phyloP scores from a whole-genome alignment of 2,113 vertebrate species.

The Fregetta grallaria region DNA sequence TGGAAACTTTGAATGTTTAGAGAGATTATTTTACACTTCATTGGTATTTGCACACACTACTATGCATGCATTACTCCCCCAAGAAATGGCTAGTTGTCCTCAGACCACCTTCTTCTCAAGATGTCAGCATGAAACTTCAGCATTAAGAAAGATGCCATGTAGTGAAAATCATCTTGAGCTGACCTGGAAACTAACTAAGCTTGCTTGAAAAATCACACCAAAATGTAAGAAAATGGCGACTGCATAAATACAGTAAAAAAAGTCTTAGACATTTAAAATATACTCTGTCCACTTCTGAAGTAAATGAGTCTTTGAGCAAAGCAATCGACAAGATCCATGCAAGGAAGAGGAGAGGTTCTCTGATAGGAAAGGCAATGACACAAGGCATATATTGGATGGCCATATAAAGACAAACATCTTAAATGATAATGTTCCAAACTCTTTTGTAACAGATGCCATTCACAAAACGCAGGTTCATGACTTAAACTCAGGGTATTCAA shows the following conservation, averaged over 20 bases:
- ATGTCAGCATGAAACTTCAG: neutral
- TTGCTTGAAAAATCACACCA: neutral
- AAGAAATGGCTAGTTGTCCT: neutral
- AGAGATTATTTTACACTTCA: neutral
- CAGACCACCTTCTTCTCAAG: neutral
- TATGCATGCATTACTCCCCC: neutral
- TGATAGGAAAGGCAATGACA: neutral
- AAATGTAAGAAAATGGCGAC: neutral
- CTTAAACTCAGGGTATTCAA: neutral
- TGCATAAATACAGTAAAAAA: neutral
- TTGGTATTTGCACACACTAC: neutral
- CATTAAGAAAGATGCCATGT: neutral
- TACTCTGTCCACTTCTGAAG: neutral
- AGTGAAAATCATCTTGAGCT: neutral
- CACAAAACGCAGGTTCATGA: neutral
- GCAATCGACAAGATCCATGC: neutral
- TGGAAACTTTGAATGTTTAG: neutral
- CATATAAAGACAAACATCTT: neutral
- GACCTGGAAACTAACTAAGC: neutral
- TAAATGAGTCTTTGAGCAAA: neutral
- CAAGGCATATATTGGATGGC: neutral
- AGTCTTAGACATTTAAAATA: neutral
- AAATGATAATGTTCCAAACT: neutral
- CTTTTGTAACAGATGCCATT: neutral
- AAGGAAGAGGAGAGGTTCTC: neutral